These are phyloP conservation scores for Erpetoichthys calabaricus DNA, from an alignment of 2,797 vertebrate genomes.

Conservation along the genomic window DNA sequence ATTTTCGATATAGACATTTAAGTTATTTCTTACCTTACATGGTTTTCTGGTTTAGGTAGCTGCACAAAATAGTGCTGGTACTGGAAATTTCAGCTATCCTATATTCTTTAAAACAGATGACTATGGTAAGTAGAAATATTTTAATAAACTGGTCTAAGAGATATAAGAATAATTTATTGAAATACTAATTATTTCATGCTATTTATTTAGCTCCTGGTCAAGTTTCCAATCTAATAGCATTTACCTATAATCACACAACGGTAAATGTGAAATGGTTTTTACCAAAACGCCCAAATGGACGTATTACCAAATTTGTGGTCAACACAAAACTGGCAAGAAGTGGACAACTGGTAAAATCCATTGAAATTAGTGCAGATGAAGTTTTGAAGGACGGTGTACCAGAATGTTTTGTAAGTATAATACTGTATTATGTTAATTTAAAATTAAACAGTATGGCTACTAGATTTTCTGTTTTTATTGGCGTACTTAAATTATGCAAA, in stretches of 20 bases:
- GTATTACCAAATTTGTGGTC: slow-evolving; percentile 87
- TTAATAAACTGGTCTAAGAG: background rate
- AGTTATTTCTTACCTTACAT: no score
- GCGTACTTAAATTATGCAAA: no score
- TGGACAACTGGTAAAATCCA: slow-evolving; percentile 57
- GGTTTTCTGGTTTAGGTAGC: slow-evolving; percentile 58
- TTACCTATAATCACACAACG: slow-evolving; percentile 69
- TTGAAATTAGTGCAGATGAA: slow-evolving; percentile 76
- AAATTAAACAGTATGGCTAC: no score
- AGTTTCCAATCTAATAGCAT: slow-evolving; percentile 84
- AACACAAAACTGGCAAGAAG: slow-evolving; percentile 79
- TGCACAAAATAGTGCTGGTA: slow-evolving; percentile 63
- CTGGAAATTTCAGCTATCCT: slow-evolving; percentile 72
- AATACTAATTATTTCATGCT: background rate
- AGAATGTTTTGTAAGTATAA: slow-evolving; percentile 74
- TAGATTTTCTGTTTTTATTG: no score
- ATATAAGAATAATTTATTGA: background rate
- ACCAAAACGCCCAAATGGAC: slow-evolving; percentile 82
- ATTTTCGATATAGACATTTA: no score
- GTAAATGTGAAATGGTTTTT: slow-evolving; percentile 87
- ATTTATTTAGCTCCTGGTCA: slow-evolving; percentile 69
- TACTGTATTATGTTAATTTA: background rate
- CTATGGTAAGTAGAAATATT: slow-evolving; percentile 59
- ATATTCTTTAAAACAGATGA: slow-evolving; percentile 86
- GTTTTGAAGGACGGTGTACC: slow-evolving; percentile 75